Evolutionary conservation across 2,113 vertebrate genomes (phyloP).

Genomic region (Porphyrio hochstetteri): DNA sequence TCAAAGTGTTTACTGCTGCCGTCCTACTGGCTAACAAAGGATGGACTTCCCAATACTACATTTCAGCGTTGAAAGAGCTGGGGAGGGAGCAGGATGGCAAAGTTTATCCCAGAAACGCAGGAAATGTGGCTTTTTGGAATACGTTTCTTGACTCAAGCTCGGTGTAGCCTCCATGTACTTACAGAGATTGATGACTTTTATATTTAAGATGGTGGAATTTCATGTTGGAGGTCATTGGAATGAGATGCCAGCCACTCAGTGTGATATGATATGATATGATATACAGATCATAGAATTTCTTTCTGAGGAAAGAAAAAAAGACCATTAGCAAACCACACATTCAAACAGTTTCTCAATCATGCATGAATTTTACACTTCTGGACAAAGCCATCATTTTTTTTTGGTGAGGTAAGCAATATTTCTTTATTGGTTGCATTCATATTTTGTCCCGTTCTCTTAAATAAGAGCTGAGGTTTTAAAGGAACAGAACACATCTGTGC

Average conservation of each 20-base stretch:
- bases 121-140: neutral
- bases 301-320: neutral
- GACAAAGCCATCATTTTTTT: neutral
- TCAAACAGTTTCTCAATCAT: neutral
- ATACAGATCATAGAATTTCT: neutral
- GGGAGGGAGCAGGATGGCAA: neutral
- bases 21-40: conserved; percentile 27
- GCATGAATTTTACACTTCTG: neutral
- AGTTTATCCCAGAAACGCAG: neutral
- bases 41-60: neutral
- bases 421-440: neutral
- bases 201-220: neutral
- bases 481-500: neutral
- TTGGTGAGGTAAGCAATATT: neutral
- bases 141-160: neutral
- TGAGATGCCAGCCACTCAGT: neutral
- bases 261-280: neutral
- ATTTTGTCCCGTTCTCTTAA: neutral
- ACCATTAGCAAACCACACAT: neutral
- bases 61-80: neutral
- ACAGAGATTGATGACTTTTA: neutral
- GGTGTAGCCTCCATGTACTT: rapidly evolving
- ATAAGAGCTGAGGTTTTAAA: neutral
- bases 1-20: neutral
- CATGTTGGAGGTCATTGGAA: neutral